Conservation (phyloP, 2,113 vertebrate species). For the Octodon degus region DNA sequence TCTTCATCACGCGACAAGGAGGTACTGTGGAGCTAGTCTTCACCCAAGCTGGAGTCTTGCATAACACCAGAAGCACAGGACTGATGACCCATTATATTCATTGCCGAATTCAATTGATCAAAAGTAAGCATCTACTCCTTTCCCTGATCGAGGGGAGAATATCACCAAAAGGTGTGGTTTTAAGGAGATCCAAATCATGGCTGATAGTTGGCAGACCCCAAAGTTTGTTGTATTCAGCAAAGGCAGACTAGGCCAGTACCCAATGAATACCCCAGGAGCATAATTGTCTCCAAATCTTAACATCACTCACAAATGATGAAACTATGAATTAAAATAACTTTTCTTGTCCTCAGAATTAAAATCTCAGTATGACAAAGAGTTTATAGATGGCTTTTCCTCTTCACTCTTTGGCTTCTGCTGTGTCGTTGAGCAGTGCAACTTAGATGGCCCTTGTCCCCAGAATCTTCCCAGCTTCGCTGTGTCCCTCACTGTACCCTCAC, state of each 20-base stretch:
- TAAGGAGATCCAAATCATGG: fast-evolving
- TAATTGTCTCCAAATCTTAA: neutral
- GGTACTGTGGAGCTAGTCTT: neutral
- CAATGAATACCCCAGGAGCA: neutral
- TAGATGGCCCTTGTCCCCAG: neutral
- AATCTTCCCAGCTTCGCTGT: neutral
- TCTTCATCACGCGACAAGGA: neutral
- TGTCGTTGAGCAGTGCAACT: neutral
- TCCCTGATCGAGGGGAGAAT: neutral
- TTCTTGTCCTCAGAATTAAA: constrained; percentile 25
- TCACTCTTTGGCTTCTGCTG: neutral
- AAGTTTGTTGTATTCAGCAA: neutral
- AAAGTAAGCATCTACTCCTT: neutral
- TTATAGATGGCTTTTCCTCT: neutral
- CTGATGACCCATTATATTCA: neutral
- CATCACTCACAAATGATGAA: neutral
- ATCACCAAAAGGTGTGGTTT: neutral
- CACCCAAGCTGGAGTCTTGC: neutral
- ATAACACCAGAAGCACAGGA: neutral
- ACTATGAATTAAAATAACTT: constrained; percentile 46
- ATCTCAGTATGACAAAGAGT: neutral
- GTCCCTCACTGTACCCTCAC: neutral
- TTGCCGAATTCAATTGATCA: neutral
- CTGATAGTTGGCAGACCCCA: fast-evolving
- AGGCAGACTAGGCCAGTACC: neutral